Evolutionary conservation across 1,140 invertebrate genomes (phyloP).

Genomic region (Xylocopa sonorina): DNA sequence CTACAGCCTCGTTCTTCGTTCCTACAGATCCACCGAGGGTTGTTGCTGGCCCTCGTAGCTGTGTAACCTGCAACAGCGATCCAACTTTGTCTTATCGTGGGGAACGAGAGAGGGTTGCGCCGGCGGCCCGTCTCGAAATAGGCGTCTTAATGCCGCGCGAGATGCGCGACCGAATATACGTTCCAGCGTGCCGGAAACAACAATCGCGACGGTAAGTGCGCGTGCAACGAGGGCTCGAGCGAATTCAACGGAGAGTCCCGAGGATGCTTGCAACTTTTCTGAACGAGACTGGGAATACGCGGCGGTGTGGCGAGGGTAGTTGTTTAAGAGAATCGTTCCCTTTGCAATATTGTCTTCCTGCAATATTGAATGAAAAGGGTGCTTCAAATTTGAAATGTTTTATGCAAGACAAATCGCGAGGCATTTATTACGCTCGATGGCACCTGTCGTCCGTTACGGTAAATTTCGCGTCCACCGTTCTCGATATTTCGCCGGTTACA

Average conservation of each 20-base stretch:
- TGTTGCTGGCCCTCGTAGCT: not conserved
- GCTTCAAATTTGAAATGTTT: not conserved
- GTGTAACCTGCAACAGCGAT: slow-evolving; percentile 29
- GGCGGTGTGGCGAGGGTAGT: too few species aligned
- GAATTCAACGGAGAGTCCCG: slow-evolving; percentile 15
- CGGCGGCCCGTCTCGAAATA: slow-evolving; percentile 26
- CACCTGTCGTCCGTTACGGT: too few species aligned
- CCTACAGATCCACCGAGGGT: not conserved
- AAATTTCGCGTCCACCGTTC: too few species aligned
- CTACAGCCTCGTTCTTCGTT: slow-evolving; percentile 34
- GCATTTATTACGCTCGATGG: too few species aligned
- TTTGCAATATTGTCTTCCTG: too few species aligned
- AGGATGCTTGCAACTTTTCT: slow-evolving; percentile 26
- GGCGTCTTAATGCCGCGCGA: slow-evolving; percentile 61
- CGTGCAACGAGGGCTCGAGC: slow-evolving; percentile 30
- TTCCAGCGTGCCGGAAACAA: slow-evolving; percentile 43
- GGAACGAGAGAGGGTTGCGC: not conserved
- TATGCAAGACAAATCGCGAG: too few species aligned
- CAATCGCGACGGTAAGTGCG: slow-evolving; percentile 40
- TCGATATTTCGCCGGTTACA: too few species aligned
- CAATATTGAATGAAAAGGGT: too few species aligned
- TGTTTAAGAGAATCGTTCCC: too few species aligned
- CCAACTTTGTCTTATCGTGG: slow-evolving; percentile 58
- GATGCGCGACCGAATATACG: slow-evolving; percentile 55
- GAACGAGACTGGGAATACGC: slow-evolving; percentile 33